These are phyloP conservation scores for Aulostomus chinensis DNA, from an alignment of 2,797 vertebrate species.

Conservation along the genomic window DNA sequence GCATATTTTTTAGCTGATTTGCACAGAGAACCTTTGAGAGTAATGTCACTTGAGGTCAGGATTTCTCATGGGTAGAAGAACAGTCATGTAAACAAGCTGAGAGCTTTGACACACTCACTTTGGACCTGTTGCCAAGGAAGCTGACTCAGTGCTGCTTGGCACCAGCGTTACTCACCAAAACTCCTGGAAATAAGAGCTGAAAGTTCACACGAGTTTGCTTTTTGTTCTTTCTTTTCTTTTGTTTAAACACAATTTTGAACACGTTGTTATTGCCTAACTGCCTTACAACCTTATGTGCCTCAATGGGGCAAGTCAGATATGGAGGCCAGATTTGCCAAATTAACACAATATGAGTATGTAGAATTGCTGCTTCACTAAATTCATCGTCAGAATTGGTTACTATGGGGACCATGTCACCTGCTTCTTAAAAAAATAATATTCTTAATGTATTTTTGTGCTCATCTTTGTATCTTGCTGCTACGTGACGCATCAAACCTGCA, in stretches of 20 bases:
- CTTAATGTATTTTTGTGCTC: too few species aligned
- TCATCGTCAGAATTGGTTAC: too few species aligned
- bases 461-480: too few species aligned
- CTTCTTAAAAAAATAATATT: too few species aligned
- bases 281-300: too few species aligned
- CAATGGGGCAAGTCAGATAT: constrained; percentile 1
- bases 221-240: constrained; percentile 12
- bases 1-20: constrained; percentile 39
- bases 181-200: constrained; percentile 50
- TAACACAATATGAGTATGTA: constrained; percentile 4
- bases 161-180: constrained; percentile 47
- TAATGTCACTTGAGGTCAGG: constrained; percentile 34
- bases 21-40: constrained; percentile 17
- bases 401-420: too few species aligned
- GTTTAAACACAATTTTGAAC: too few species aligned
- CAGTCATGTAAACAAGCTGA: constrained; percentile 35
- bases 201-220: constrained; percentile 21
- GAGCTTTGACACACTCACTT: constrained; percentile 34
- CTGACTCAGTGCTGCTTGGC: constrained; percentile 62
- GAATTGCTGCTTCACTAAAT: too few species aligned
- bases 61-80: constrained; percentile 47
- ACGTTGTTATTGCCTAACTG: too few species aligned
- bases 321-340: background rate
- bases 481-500: too few species aligned
- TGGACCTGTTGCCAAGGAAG: constrained; percentile 39